Percentiles rank a stretch among this genome's conserved stretches.
These are phyloP conservation scores for Lepidonotus clava DNA, from an alignment of 2,888 invertebrate genomes.

Conservation along the genomic window DNA sequence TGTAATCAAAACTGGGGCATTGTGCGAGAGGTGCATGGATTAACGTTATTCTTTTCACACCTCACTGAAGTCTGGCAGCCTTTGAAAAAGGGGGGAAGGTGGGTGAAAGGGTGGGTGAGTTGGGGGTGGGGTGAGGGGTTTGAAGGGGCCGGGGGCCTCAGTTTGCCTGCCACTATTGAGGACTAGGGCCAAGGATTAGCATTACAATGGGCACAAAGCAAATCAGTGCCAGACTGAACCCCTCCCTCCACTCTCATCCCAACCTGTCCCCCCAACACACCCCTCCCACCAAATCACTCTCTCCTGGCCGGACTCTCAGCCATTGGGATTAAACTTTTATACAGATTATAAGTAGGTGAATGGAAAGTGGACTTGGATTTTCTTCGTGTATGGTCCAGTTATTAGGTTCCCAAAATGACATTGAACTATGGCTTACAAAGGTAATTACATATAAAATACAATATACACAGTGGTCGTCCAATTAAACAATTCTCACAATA, in stretches of 20 bases:
- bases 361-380: no score
- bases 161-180: background rate
- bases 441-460: no score
- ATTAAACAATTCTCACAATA: no score
- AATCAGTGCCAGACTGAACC: constrained; percentile 35
- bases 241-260: no score
- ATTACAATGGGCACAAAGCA: constrained; percentile 47
- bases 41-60: background rate
- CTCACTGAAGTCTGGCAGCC: background rate
- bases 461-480: no score
- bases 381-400: no score
- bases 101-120: background rate
- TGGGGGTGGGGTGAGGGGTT: background rate
- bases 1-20: background rate
- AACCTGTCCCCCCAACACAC: no score
- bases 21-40: background rate
- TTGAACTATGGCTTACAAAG: no score
- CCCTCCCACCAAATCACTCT: background rate
- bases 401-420: no score
- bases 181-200: background rate
- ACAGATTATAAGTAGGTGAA: background rate
- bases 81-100: background rate
- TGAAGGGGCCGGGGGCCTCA: background rate
- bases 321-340: background rate
- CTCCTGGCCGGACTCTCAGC: background rate